phyloP scores from a whole-genome alignment of 2,888 invertebrate genomes.

The Malachius bipustulatus region DNA sequence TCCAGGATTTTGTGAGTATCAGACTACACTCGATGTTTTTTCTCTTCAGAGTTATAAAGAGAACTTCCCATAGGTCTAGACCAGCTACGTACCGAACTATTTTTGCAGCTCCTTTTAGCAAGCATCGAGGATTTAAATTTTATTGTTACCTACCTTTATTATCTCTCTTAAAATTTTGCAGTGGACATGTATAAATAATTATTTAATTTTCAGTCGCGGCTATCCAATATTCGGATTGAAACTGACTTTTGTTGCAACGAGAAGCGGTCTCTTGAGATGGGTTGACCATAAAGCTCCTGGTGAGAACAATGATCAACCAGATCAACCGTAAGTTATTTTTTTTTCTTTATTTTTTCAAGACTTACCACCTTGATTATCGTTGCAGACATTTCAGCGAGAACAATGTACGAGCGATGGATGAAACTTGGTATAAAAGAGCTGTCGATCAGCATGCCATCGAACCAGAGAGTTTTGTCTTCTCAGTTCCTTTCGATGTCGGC shows the following conservation, averaged over 20 bases:
- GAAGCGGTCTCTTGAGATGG: slow-evolving; percentile 82
- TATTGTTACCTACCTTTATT: too few species aligned
- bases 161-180: too few species aligned
- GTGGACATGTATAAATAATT: slow-evolving; percentile 1
- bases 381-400: slow-evolving; percentile 70
- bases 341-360: too few species aligned
- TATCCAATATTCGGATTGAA: slow-evolving; percentile 78
- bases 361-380: too few species aligned
- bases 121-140: too few species aligned
- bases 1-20: too few species aligned
- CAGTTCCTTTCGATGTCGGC: slow-evolving; percentile 65
- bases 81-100: too few species aligned
- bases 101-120: too few species aligned
- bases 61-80: too few species aligned
- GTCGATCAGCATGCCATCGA: slow-evolving; percentile 81
- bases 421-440: slow-evolving; percentile 82
- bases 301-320: slow-evolving; percentile 43
- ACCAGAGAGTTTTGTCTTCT: slow-evolving; percentile 83
- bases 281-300: slow-evolving; percentile 54
- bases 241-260: slow-evolving; percentile 78
- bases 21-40: too few species aligned
- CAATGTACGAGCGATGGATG: slow-evolving; percentile 72
- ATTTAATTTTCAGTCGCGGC: slow-evolving; percentile 63
- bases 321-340: slow-evolving; percentile 44
- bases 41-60: too few species aligned